Evolutionary conservation across 2,888 invertebrate genomes (phyloP).

Genomic region (Cremastinae sp.): DNA sequence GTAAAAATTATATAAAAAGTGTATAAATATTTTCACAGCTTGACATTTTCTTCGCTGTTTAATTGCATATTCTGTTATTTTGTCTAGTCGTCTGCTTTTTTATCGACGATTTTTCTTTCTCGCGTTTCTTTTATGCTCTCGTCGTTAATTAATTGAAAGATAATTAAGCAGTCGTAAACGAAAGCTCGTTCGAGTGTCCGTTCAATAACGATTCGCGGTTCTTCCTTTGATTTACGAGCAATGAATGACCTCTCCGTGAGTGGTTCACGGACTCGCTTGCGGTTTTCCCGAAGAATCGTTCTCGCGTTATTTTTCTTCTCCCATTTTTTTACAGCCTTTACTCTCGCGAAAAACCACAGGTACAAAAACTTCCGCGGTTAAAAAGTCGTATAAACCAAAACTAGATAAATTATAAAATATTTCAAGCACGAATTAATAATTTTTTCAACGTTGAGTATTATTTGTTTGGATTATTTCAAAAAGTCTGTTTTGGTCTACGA

Average conservation of each 20-base stretch:
- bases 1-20: no score
- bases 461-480: no score
- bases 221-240: constrained; percentile 64
- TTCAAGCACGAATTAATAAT: background rate
- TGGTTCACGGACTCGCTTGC: constrained; percentile 30
- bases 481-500: background rate
- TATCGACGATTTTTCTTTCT: constrained; percentile 45
- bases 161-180: constrained; percentile 68
- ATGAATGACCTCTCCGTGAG: constrained; percentile 60
- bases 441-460: no score
- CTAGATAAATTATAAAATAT: background rate
- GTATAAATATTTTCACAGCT: background rate
- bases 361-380: background rate
- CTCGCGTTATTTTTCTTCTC: constrained; percentile 10
- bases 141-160: constrained; percentile 66
- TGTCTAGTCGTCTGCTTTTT: constrained; percentile 19
- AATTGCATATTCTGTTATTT: background rate
- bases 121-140: constrained; percentile 29
- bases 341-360: constrained; percentile 5
- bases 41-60: background rate
- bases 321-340: background rate
- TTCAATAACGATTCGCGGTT: constrained; percentile 65
- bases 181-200: constrained; percentile 62
- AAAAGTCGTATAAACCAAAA: no score
- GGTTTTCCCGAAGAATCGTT: constrained; percentile 27